phyloP scores from a whole-genome alignment of 1,140 invertebrate genomes.

The Ceratina japonica region DNA sequence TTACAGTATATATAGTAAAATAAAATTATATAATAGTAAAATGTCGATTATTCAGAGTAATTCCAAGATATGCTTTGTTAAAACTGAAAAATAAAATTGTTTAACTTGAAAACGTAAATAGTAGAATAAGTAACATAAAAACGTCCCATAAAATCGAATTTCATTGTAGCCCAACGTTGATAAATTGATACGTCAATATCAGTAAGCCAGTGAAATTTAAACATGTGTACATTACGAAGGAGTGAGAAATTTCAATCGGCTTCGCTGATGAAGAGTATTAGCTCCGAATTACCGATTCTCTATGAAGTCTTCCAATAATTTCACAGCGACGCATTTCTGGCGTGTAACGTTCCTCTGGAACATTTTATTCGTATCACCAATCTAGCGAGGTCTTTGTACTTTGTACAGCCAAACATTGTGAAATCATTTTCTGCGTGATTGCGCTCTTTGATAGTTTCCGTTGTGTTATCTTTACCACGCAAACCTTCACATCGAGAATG shows the following conservation, averaged over 20 bases:
- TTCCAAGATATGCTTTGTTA: too few relatives aligned
- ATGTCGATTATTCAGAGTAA: too few relatives aligned
- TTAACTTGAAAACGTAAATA: background rate
- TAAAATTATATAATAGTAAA: too few relatives aligned
- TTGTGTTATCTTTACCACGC: constrained; percentile 25
- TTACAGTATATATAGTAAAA: too few relatives aligned
- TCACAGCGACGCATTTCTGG: too few relatives aligned
- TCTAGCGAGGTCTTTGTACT: constrained; percentile 20
- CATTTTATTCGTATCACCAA: too few relatives aligned
- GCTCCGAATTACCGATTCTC: background rate
- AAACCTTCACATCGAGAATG: constrained; percentile 15
- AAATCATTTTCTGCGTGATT: constrained; percentile 32
- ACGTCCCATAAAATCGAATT: background rate
- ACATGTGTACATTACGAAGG: background rate
- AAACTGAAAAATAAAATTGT: background rate
- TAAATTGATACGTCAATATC: constrained; percentile 9
- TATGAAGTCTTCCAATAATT: background rate
- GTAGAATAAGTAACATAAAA: too few relatives aligned
- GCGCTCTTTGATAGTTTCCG: constrained; percentile 27
- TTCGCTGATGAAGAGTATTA: background rate
- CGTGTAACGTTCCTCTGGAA: too few relatives aligned
- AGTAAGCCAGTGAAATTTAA: background rate
- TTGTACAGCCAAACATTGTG: constrained; percentile 16
- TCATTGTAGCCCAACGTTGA: too few relatives aligned
- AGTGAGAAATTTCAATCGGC: background rate